Evolutionary conservation across 23 tunicate species (phyloP).

Genomic region (Trididemnum clinides): DNA sequence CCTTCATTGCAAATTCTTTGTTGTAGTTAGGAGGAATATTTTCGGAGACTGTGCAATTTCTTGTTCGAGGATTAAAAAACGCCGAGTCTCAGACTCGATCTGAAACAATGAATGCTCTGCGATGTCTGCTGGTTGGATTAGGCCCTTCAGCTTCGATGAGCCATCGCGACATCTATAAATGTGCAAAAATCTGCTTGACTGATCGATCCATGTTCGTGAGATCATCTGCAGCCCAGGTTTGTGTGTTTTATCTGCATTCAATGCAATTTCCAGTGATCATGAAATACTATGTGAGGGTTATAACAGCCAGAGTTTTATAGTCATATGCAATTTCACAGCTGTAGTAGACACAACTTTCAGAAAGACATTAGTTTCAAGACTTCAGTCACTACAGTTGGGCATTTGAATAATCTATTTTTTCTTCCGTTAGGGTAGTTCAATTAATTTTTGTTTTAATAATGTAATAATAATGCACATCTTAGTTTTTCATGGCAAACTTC

Average conservation of each 20-base stretch:
- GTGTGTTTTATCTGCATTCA: background rate
- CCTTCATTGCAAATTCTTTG: too few relatives aligned
- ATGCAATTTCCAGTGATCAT: background rate
- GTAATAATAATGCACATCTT: too few relatives aligned
- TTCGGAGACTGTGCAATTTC: slow-evolving; percentile 77
- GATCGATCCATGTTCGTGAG: slow-evolving; percentile 85
- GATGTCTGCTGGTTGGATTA: slow-evolving; percentile 59
- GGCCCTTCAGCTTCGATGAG: slow-evolving; percentile 89
- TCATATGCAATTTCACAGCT: too few relatives aligned
- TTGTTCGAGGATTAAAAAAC: slow-evolving; percentile 84
- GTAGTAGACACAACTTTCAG: too few relatives aligned
- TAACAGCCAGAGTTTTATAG: too few relatives aligned
- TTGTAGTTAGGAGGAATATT: slow-evolving; percentile 81
- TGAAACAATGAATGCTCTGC: slow-evolving; percentile 82
- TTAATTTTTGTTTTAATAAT: too few relatives aligned
- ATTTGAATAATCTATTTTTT: too few relatives aligned
- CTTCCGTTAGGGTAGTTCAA: too few relatives aligned
- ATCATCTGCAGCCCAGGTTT: slow-evolving; percentile 88
- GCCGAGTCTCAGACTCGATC: slow-evolving; percentile 97
- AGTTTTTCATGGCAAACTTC: too few relatives aligned
- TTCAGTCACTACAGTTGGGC: too few relatives aligned
- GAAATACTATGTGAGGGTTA: too few relatives aligned
- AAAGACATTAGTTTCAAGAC: too few relatives aligned
- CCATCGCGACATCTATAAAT: slow-evolving; percentile 92
- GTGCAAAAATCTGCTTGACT: slow-evolving; percentile 55